Conservation (phyloP, 23 tunicate genomes). For the Trididemnum nubilum region DNA sequence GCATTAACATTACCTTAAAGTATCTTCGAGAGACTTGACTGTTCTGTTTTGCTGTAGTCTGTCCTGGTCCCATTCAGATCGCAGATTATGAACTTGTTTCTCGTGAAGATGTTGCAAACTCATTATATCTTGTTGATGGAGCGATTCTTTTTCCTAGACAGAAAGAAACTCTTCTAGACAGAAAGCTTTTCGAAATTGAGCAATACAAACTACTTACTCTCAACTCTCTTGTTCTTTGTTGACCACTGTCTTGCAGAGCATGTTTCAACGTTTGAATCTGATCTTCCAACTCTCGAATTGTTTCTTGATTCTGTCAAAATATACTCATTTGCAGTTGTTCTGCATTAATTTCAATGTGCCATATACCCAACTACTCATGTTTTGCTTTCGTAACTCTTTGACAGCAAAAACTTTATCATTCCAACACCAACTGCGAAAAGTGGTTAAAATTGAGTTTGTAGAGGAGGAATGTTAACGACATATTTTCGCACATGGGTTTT, state of each 20-base stretch:
- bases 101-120: constrained; percentile 87
- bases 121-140: constrained; percentile 89
- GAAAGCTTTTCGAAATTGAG: background rate
- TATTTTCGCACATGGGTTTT: no score
- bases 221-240: constrained; percentile 65
- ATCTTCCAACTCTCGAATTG: constrained; percentile 67
- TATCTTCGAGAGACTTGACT: constrained; percentile 55
- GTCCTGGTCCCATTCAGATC: constrained; percentile 79
- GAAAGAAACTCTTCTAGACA: background rate
- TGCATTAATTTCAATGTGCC: no score
- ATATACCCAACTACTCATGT: background rate
- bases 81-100: constrained; percentile 77
- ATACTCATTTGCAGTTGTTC: no score
- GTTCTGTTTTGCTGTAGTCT: constrained; percentile 58
- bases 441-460: no score
- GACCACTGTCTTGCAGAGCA: constrained; percentile 88
- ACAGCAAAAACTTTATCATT: no score
- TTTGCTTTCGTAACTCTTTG: background rate
- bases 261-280: constrained; percentile 74
- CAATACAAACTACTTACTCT: constrained; percentile 36
- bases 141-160: constrained; percentile 71
- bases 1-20: no score
- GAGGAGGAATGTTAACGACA: no score
- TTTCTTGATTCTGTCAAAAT: constrained; percentile 56
- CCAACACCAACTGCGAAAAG: no score